A percentile compares a stretch with the other conserved stretches of the same genome.
Conservation (phyloP, 2,113 vertebrate genomes). For the Nibea coibor region DNA sequence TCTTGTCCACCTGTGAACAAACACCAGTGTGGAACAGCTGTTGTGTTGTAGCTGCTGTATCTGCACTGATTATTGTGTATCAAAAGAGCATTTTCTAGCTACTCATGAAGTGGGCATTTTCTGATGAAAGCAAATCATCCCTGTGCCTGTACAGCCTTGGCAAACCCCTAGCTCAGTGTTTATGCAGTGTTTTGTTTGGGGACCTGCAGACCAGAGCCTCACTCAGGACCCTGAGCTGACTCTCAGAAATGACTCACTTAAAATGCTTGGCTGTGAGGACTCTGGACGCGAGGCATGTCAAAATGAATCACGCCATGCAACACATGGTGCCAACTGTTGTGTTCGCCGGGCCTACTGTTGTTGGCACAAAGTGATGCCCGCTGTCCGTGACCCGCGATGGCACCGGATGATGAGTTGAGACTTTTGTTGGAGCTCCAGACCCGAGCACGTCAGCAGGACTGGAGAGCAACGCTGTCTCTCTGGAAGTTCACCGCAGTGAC, state of each 20-base stretch:
- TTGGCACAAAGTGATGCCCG: slow-evolving; percentile 51
- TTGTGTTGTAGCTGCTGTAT: background rate
- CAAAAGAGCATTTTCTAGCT: background rate
- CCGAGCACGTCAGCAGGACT: accelerated
- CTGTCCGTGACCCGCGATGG: slow-evolving; percentile 38
- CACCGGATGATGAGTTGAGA: slow-evolving; percentile 53
- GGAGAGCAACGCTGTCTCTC: background rate
- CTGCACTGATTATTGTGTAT: no score
- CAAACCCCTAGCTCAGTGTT: background rate
- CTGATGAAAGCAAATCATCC: background rate
- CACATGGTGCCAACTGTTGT: slow-evolving; percentile 62
- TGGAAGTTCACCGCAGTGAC: slow-evolving; percentile 34
- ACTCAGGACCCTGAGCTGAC: slow-evolving; percentile 20
- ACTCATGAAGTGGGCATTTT: background rate
- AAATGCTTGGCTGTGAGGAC: slow-evolving; percentile 50
- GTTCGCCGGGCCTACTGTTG: slow-evolving; percentile 42
- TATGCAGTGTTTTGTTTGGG: background rate
- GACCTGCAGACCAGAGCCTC: slow-evolving; percentile 21
- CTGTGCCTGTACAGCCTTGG: background rate
- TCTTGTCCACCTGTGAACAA: no score
- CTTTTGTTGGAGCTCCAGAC: slow-evolving; percentile 29
- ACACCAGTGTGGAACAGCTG: no score
- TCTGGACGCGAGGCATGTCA: slow-evolving; percentile 49
- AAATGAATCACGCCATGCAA: slow-evolving; percentile 58
- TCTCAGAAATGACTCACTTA: slow-evolving; percentile 60